Percentiles rank a stretch among this genome's conserved stretches.
These are phyloP conservation scores for Chymomyza costata DNA, from an alignment of 1,140 invertebrate genomes.

Conservation along the genomic window DNA sequence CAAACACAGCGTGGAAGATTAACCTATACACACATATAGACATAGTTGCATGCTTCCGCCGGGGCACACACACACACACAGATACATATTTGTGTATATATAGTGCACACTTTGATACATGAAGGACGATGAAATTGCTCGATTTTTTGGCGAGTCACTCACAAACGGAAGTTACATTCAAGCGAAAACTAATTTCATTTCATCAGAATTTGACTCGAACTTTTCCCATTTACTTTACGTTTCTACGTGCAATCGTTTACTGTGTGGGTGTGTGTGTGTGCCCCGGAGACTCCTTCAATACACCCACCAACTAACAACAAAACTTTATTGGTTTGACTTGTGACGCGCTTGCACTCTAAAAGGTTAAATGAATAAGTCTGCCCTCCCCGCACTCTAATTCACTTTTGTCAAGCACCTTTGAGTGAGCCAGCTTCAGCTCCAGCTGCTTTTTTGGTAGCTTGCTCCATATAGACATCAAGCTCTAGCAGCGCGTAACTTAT, in stretches of 20 bases:
- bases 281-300: neutral
- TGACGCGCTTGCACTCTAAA: conserved; percentile 27
- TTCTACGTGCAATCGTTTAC: conserved; percentile 49
- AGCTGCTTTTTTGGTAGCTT: no score
- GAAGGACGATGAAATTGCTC: conserved; percentile 35
- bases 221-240: conserved; percentile 49
- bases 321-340: conserved; percentile 50
- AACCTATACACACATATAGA: conserved; percentile 17
- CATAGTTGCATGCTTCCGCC: conserved; percentile 16
- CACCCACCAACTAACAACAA: conserved; percentile 13
- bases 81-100: no score
- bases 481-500: conserved; percentile 41
- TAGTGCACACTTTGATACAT: no score
- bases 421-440: no score
- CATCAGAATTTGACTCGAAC: conserved; percentile 51
- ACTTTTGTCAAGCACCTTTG: no score
- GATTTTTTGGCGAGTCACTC: conserved; percentile 40
- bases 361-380: conserved; percentile 44
- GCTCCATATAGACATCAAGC: conserved; percentile 35
- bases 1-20: no score
- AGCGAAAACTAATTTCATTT: conserved; percentile 55
- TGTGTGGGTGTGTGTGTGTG: no score
- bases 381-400: neutral
- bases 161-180: conserved; percentile 49
- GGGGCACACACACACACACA: neutral